Percentiles rank a stretch among this genome's conserved stretches.
phyloP scores from a whole-genome alignment of 2,113 vertebrate species.

The Arothron firmamentum region DNA sequence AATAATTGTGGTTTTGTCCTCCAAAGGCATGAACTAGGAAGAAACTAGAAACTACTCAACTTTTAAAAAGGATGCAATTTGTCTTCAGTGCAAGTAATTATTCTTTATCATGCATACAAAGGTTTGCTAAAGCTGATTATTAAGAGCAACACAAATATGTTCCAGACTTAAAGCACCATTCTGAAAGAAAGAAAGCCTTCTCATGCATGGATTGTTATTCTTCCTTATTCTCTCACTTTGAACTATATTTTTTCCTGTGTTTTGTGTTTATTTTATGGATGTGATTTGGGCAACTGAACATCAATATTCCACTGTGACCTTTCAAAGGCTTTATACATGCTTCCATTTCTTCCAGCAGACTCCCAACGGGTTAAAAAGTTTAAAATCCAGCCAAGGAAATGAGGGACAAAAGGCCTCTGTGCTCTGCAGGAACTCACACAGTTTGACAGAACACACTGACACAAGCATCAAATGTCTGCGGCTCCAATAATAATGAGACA shows the following conservation, averaged over 20 bases:
- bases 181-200: neutral
- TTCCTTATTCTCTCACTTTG: neutral
- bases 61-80: neutral
- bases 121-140: neutral
- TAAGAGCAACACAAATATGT: neutral
- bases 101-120: neutral
- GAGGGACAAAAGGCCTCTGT: conserved; percentile 1
- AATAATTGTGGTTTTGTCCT: conserved; percentile 1
- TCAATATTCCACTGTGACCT: conserved; percentile 1
- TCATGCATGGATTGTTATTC: neutral
- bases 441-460: conserved; percentile 8
- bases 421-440: neutral
- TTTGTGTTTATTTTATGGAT: neutral
- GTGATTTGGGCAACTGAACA: neutral
- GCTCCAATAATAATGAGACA: neutral
- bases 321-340: conserved; percentile 34
- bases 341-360: conserved; percentile 48
- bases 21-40: too few relatives aligned
- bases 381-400: conserved; percentile 17
- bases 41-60: neutral
- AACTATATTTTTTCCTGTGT: neutral
- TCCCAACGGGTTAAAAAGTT: conserved; percentile 32
- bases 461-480: neutral
- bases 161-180: neutral
- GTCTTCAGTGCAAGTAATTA: neutral